Base-by-base conservation (phyloP, 2,797 vertebrate genomes). In the Chiloscyllium punctatum region DNA sequence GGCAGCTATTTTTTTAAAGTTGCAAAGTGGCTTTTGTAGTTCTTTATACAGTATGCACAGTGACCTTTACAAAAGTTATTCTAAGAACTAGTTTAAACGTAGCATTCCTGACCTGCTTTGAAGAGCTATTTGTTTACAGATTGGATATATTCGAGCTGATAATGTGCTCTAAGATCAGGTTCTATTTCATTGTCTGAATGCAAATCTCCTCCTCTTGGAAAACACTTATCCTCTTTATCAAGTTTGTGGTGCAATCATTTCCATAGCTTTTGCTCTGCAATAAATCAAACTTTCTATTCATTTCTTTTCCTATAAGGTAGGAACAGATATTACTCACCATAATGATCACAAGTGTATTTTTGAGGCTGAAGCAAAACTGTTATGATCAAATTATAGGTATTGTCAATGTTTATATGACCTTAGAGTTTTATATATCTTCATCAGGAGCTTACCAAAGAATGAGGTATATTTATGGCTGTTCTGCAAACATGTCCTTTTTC, bases 91-190 rank as follows among this genome's bases (percentile, higher is more conserved):
- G 94, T 72, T 95, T 77, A 72, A 77, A 72, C 57, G 53, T 91
- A 18, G 27, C 53, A 66, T 91, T 91, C 62, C 57, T n/a, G 94
- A 77, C 42, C 5, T 72, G 71, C 94, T 95, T 95, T 95, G 94
- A 95, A 95, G 94, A 74, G 77, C 71, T 95, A 95, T 77, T 95
- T 95, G 94, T 95, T 95, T 71, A 95, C 71, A 95, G 94, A 95
- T 77, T 95, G 94, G 94, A 95, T 77, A 77, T 15, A 51, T 71
- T 77, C 27, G 77, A 53, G 51, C 57, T 95, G 71, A 95, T 95
- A 77, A 95, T 23, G 42, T 95, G 71, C 48, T 77, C 71, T 69
- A 94, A 94, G 71, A 95, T 95, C 48, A 53, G 71, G 77, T 95
- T 77, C 94, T 16, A 30, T 74, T 27, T 27, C 92, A 94, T 95